Evolutionary conservation across 2,797 vertebrate species (phyloP), one percentile per base, ranked within the genome.

Genomic region (Capromys pilorides): DNA sequence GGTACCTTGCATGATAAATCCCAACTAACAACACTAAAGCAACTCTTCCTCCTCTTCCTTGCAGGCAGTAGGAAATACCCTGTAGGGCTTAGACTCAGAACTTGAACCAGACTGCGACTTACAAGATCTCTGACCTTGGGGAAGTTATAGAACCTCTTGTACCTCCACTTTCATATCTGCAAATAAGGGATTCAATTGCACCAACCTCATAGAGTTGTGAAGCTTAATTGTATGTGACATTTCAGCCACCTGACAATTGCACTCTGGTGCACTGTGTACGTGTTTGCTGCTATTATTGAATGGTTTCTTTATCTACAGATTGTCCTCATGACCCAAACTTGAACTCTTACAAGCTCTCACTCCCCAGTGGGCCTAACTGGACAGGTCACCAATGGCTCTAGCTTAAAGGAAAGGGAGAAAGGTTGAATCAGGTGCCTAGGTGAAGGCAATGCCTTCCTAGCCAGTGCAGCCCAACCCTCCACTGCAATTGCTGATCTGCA

Each of bases 341-440:
- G 96, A 97, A 97, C 96, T 97, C 96, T 96, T 85, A 95, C 71
- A 93, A 93, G 94, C 94, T 95, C 95, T 94, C 85, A 22, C 26
- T 73, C 26, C 96, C 97, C 97, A 93, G 95, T 94, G 97, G 93
- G 95, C 97, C 98, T 73, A 86, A 94, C 96, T 96, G 96, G 96
- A 93, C 94, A 97, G 95, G 97, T 97, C 94, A 89, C 97, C 91
- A 51, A 96, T 96, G 97, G 92, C 85, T 75, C 13, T 26, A 26
- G 24, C 95, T 97, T 97, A 96, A 92, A 93, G 89, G 94, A 94
- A 95, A 0, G 24, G 90, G 93, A 77, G 90, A 73, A 1, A 49
- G 31, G 51, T 3, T 3, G 26, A 73, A 54, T 21, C 31, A 69
- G 78, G 36, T 73, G 22, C 22, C 64, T 26, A 26, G 10, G 51